A percentile compares a stretch with the other conserved stretches of the same genome.
phyloP scores from a whole-genome alignment of 2,113 vertebrate species.

The Semnopithecus entellus region DNA sequence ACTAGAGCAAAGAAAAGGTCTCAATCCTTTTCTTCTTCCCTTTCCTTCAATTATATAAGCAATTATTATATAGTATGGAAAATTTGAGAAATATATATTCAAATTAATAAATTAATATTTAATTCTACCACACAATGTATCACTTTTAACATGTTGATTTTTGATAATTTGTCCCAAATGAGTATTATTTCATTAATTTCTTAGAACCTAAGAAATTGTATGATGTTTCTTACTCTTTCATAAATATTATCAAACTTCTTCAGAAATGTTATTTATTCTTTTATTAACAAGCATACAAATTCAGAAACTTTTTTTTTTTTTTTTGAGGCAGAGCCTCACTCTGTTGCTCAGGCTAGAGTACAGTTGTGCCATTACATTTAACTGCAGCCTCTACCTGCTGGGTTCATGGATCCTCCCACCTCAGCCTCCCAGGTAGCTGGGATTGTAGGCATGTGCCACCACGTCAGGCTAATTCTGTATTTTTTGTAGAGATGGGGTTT shows the following conservation, averaged over 20 bases:
- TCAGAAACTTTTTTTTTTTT: not conserved
- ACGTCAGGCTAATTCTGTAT: no score
- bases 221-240: not conserved
- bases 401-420: no score
- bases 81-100: not conserved
- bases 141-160: not conserved
- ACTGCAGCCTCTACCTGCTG: no score
- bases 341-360: no score
- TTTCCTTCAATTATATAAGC: not conserved
- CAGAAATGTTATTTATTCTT: not conserved
- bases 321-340: no score
- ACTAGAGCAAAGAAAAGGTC: not conserved
- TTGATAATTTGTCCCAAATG: not conserved
- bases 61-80: not conserved
- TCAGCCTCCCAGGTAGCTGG: no score
- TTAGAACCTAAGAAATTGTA: not conserved
- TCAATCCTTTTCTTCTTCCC: not conserved
- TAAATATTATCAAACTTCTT: constrained; percentile 15
- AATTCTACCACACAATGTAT: not conserved
- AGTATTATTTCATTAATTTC: not conserved
- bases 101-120: not conserved
- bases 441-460: no score
- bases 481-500: no score
- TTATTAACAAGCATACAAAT: not conserved
- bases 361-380: no score